Conservation (phyloP, 92 coral and sea anemone species). For the Parazoanthus atlanticus region DNA sequence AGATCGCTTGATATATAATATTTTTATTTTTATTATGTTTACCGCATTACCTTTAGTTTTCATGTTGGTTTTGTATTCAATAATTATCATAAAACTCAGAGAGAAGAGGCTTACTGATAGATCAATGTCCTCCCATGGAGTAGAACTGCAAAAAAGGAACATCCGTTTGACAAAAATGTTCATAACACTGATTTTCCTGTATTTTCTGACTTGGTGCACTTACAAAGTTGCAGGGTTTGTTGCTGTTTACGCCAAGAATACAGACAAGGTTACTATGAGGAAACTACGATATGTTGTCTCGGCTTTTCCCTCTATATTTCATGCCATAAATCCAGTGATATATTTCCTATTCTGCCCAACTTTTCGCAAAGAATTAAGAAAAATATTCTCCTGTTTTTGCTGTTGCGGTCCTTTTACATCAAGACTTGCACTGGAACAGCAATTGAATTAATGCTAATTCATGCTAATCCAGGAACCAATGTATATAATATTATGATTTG, state of each 20-base stretch:
- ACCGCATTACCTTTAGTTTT: not conserved
- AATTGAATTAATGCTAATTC: too few species aligned
- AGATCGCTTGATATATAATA: not conserved
- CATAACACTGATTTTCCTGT: not conserved
- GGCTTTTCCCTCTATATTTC: slow-evolving; percentile 7
- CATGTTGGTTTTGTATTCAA: not conserved
- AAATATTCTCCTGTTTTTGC: not conserved
- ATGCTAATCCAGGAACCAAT: too few species aligned
- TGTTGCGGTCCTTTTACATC: too few species aligned
- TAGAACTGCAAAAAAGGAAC: not conserved
- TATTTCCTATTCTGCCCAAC: not conserved
- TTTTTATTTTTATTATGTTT: not conserved
- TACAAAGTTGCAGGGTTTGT: slow-evolving; percentile 4
- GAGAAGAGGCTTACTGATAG: not conserved
- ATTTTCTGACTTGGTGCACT: not conserved
- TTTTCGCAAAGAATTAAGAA: not conserved
- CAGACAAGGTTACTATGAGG: slow-evolving; percentile 11
- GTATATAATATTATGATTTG: too few species aligned
- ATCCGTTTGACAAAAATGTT: slow-evolving; percentile 19
- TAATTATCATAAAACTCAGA: not conserved
- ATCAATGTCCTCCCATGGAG: not conserved
- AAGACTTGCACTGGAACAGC: too few species aligned
- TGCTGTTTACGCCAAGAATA: slow-evolving; percentile 1
- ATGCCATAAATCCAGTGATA: slow-evolving; percentile 7
- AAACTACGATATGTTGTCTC: not conserved